A percentile compares a stretch with the other conserved stretches of the same genome.
These are phyloP conservation scores for Nephrotoma flavescens DNA, from an alignment of 2,888 invertebrate species.

Conservation along the genomic window DNA sequence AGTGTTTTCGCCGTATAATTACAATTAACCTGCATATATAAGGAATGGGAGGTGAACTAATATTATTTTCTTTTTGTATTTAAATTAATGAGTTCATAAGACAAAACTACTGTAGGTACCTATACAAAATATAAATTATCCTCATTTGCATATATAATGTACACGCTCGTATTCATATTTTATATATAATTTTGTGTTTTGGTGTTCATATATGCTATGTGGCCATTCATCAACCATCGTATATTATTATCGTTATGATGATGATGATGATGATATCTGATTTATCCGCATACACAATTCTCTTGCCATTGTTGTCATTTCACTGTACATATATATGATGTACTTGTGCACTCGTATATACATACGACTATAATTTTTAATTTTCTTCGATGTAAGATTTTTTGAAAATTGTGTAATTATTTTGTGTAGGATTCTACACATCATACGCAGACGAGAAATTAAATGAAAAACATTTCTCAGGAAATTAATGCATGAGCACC, in stretches of 20 bases:
- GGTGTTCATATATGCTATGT: neutral
- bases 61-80: neutral
- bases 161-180: neutral
- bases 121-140: neutral
- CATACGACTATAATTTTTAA: neutral
- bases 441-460: neutral
- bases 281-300: neutral
- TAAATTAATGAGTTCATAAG: neutral
- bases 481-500: neutral
- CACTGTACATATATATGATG: neutral
- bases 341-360: neutral
- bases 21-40: neutral
- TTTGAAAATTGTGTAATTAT: neutral
- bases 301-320: neutral
- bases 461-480: neutral
- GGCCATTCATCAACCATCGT: neutral
- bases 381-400: neutral
- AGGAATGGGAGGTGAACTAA: neutral
- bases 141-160: neutral
- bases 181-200: neutral
- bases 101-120: neutral
- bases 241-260: neutral
- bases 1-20: neutral
- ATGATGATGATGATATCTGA: neutral
- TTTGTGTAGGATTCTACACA: neutral